phyloP scores from a whole-genome alignment of 2,113 vertebrate genomes.

The Pitta sordida region DNA sequence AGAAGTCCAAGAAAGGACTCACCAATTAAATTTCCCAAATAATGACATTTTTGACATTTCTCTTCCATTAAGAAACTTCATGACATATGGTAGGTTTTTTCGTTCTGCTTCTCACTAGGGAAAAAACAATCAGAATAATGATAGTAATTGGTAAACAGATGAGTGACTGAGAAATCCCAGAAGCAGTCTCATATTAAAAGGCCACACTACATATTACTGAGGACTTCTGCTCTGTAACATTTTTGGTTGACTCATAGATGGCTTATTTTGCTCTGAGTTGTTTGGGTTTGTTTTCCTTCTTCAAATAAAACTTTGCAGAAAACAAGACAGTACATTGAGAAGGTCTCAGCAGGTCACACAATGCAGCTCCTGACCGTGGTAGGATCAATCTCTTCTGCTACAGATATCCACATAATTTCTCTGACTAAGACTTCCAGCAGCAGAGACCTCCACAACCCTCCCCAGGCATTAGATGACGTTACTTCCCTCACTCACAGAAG shows the following conservation, averaged over 20 bases:
- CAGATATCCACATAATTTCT: not conserved
- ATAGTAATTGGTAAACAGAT: constrained; percentile 22
- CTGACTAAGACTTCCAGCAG: not conserved
- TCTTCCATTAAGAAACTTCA: not conserved
- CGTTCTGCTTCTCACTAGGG: not conserved
- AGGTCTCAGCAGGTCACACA: not conserved
- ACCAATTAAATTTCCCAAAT: constrained; percentile 11
- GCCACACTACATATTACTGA: not conserved
- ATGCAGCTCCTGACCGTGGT: not conserved
- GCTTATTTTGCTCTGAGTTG: not conserved
- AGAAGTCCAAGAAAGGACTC: not conserved
- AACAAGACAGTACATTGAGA: not conserved
- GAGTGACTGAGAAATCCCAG: constrained; percentile 14
- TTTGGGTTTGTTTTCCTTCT: not conserved
- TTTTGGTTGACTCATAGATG: not conserved
- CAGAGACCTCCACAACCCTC: not conserved
- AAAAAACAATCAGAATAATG: not conserved
- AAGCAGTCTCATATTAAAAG: constrained; percentile 16
- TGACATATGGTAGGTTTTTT: not conserved
- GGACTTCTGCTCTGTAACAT: not conserved
- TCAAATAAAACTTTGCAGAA: not conserved
- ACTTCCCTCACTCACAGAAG: not conserved
- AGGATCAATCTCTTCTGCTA: not conserved
- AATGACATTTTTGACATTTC: constrained; percentile 28
- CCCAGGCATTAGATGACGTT: not conserved